Conservation (phyloP, 2,888 invertebrate genomes). For the Rhopalosiphum nymphaeae region DNA sequence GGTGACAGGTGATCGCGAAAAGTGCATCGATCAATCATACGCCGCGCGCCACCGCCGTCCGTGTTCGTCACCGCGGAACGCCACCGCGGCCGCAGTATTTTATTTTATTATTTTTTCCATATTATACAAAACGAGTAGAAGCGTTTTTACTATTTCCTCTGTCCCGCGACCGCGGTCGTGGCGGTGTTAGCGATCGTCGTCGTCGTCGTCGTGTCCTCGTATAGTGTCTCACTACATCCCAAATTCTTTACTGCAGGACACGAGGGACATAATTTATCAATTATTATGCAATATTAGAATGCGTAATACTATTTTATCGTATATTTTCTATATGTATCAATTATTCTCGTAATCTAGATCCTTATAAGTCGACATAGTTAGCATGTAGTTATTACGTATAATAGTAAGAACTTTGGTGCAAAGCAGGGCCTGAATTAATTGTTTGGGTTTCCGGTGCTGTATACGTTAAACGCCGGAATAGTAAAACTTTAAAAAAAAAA, state of each 20-base stretch:
- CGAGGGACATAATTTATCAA: too few species aligned
- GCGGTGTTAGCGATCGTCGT: neutral
- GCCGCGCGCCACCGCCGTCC: neutral
- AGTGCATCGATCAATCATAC: slow-evolving; percentile 52
- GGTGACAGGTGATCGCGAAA: slow-evolving; percentile 41
- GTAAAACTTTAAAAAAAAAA: neutral
- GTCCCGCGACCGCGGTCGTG: neutral
- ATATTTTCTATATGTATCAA: neutral
- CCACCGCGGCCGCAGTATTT: neutral
- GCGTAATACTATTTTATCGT: neutral
- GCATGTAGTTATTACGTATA: neutral
- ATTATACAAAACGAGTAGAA: neutral
- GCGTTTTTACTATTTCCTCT: neutral
- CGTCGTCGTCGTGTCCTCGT: neutral
- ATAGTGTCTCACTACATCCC: too few species aligned
- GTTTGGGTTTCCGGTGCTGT: neutral
- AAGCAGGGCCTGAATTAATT: neutral
- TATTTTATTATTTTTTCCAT: neutral
- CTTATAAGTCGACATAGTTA: neutral
- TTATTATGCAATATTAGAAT: neutral
- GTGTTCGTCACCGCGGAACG: slow-evolving; percentile 27
- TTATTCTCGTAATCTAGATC: neutral
- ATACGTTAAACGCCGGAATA: neutral
- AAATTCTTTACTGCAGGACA: too few species aligned
- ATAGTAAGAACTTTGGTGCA: neutral